These are phyloP conservation scores for Plecturocebus donacophilus DNA, from an alignment of 2,113 vertebrate genomes.

Conservation along the genomic window DNA sequence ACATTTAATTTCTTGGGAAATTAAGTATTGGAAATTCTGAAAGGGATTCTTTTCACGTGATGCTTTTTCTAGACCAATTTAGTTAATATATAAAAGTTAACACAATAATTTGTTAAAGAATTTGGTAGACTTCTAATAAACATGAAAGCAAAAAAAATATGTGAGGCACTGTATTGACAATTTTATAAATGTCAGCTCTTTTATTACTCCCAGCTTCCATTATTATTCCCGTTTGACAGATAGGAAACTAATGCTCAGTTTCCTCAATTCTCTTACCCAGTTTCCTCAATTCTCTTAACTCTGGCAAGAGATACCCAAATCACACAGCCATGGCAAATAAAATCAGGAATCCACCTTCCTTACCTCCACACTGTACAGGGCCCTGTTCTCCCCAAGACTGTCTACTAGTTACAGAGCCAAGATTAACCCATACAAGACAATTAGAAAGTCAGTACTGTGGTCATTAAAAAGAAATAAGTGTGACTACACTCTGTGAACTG, in stretches of 20 bases:
- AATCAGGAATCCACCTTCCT: not conserved
- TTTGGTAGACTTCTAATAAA: not conserved
- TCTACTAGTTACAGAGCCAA: not conserved
- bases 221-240: not conserved
- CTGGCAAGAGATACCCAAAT: not conserved
- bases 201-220: not conserved
- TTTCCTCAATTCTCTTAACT: too few species aligned
- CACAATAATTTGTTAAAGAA: not conserved
- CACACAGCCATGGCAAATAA: not conserved
- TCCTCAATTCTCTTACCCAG: too few species aligned
- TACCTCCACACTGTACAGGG: not conserved
- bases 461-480: not conserved
- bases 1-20: slow-evolving; percentile 29
- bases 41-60: slow-evolving; percentile 6
- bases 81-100: not conserved
- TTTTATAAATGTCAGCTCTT: not conserved
- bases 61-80: not conserved
- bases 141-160: not conserved
- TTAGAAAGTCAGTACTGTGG: not conserved
- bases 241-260: not conserved
- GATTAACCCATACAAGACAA: not conserved
- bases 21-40: not conserved
- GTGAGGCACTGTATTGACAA: not conserved
- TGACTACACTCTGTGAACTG: not conserved
- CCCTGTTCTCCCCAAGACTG: not conserved